Conservation (phyloP, 2,113 vertebrate species). For the Epinephelus moara region DNA sequence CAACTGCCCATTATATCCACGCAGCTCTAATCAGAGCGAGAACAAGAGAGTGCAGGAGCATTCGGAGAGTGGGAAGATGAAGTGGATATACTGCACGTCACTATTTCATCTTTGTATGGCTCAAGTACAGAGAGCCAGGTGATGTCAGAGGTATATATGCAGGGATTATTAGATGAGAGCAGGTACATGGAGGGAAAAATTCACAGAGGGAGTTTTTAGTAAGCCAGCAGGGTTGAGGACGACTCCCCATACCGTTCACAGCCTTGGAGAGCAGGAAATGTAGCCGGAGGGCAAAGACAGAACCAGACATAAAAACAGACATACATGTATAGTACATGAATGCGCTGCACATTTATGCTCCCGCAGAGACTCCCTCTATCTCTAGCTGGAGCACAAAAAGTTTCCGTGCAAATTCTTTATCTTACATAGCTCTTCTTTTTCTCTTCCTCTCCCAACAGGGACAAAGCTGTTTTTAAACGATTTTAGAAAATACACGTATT, state of each 20-base stretch:
- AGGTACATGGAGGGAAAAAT: constrained; percentile 2
- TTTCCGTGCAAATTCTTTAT: neutral
- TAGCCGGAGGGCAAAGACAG: constrained; percentile 16
- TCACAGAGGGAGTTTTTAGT: constrained; percentile 1
- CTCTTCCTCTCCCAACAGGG: neutral
- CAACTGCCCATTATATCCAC: constrained; percentile 71
- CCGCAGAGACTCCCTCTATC: neutral
- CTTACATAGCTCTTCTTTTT: neutral
- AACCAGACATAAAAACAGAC: constrained; percentile 13
- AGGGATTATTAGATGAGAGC: constrained; percentile 33
- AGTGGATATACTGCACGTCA: constrained; percentile 12
- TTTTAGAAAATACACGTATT: neutral
- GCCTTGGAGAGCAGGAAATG: constrained; percentile 1
- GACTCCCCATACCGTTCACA: constrained; percentile 9
- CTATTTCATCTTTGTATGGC: constrained; percentile 12
- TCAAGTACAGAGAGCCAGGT: constrained; percentile 8
- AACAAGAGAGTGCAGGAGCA: constrained; percentile 35
- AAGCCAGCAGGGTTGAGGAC: constrained; percentile 2
- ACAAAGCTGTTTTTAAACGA: neutral
- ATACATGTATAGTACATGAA: constrained; percentile 1
- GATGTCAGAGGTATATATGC: neutral
- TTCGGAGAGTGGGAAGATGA: constrained; percentile 34
- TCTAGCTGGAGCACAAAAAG: neutral
- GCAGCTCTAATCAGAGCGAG: constrained; percentile 51
- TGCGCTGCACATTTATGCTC: neutral